A percentile compares a stretch with the other conserved stretches of the same genome.
Evolutionary conservation across 2,888 invertebrate species (phyloP).

Genomic region (Blera fallax): DNA sequence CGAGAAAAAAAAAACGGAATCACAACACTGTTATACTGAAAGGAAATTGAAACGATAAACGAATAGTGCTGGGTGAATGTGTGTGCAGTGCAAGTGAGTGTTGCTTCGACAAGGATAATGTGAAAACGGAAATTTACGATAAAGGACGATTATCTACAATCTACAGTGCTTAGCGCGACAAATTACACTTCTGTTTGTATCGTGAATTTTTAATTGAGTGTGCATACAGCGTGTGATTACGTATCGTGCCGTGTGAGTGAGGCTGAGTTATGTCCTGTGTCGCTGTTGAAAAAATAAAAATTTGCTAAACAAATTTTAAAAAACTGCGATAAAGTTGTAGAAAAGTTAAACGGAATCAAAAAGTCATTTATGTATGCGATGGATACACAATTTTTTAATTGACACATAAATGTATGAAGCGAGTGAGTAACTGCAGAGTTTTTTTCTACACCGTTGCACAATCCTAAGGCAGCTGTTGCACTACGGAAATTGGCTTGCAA

Average conservation of each 20-base stretch:
- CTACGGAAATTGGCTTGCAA: background rate
- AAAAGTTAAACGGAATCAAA: background rate
- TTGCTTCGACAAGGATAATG: slow-evolving; percentile 34
- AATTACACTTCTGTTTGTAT: slow-evolving; percentile 31
- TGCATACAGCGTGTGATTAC: background rate
- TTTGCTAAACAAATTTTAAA: background rate
- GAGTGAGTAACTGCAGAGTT: background rate
- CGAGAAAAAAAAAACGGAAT: background rate
- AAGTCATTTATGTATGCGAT: background rate
- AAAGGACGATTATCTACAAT: slow-evolving; percentile 25
- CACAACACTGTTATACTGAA: background rate
- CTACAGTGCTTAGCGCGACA: slow-evolving; percentile 13
- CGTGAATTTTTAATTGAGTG: slow-evolving; percentile 36
- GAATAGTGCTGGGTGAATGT: background rate
- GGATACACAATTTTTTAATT: background rate
- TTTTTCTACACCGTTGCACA: background rate
- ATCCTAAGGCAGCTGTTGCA: slow-evolving; percentile 5
- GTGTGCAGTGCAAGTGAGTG: background rate
- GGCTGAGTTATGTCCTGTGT: background rate
- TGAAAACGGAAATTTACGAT: slow-evolving; percentile 12
- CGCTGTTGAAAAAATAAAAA: background rate
- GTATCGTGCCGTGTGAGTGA: background rate
- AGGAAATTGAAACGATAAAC: slow-evolving; percentile 32
- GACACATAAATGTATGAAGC: background rate
- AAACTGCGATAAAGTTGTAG: background rate